Evolutionary conservation across 2,888 invertebrate species (phyloP).

Genomic region (Athalia rosae): DNA sequence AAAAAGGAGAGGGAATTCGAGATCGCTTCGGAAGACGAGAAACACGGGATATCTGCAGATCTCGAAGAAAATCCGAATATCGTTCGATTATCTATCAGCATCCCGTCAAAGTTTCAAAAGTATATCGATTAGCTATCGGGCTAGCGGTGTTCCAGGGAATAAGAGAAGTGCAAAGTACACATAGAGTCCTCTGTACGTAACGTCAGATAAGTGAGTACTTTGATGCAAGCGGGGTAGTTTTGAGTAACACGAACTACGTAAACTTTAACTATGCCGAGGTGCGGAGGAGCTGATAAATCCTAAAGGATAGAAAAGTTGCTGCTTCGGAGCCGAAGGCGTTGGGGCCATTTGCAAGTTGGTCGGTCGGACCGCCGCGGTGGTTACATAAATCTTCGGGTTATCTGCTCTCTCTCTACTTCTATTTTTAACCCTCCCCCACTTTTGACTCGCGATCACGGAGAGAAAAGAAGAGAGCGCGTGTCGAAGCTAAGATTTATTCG

Average conservation of each 20-base stretch:
- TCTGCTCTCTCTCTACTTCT: conserved; percentile 12
- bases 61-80: too few species aligned
- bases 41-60: too few species aligned
- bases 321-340: neutral
- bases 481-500: conserved; percentile 28
- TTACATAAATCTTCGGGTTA: conserved; percentile 47
- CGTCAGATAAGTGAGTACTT: too few species aligned
- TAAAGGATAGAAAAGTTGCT: conserved; percentile 33
- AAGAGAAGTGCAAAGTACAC: too few species aligned
- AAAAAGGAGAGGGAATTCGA: too few species aligned
- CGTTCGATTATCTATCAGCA: too few species aligned
- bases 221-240: too few species aligned
- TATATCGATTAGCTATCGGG: too few species aligned
- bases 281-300: conserved; percentile 26
- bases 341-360: conserved; percentile 45
- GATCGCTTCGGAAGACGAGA: too few species aligned
- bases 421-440: neutral
- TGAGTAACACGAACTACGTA: neutral
- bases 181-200: too few species aligned
- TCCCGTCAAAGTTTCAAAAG: too few species aligned
- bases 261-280: neutral
- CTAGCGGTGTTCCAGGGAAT: too few species aligned
- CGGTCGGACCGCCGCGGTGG: conserved; percentile 5
- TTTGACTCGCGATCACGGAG: conserved; percentile 8
- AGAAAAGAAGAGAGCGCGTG: neutral